Evolutionary conservation across 1,140 invertebrate genomes (phyloP), one percentile per base, ranked within the genome.

Genomic region (Zaprionus lachaisei): DNA sequence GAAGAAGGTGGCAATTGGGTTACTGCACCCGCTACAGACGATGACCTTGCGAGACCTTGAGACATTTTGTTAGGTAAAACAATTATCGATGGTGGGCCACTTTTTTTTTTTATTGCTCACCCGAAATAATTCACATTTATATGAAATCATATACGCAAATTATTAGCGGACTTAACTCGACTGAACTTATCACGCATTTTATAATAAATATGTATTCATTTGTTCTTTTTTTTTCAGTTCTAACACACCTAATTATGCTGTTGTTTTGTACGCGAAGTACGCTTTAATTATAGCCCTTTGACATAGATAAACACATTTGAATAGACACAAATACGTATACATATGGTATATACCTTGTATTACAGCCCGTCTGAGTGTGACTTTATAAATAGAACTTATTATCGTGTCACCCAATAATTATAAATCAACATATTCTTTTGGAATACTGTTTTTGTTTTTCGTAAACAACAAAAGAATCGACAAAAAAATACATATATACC

Each of bases 31-130:
- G 47, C 47, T 11, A 34, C 31, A 5, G 15, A 24, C 47, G 11
- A 69, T 90, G 90, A 92, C 90, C 90, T 92, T 92, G 89, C 24
- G 44, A 78, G 90, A 91, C 90, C 90, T 92, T 92, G 90, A 92
- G 77, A 22, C 64, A 56, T 73, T 17, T 66, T 57, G 66, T 74
- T 78, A 66, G 51, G 17, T 34, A 56, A 71, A 26, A 49, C 37
- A 49, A 61, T 69, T 75, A 58, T 64, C 67, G 15, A 51, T 71
- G 41, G 26, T 64, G 9, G 24, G 31, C 28, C n/a, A 34, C 31
- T 11, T 34, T 34, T 34, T 20, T 20, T 20, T 34, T 34, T 34
- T 34, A 34, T 34, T 3, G 31, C 9, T 34, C 31, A 11, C 7
- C 5, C 5, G 7, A 47, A 17, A 47, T 44, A 44, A 44, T 17